These are phyloP conservation scores for Patella depressa DNA, from an alignment of 2,888 invertebrate genomes.

Conservation along the genomic window DNA sequence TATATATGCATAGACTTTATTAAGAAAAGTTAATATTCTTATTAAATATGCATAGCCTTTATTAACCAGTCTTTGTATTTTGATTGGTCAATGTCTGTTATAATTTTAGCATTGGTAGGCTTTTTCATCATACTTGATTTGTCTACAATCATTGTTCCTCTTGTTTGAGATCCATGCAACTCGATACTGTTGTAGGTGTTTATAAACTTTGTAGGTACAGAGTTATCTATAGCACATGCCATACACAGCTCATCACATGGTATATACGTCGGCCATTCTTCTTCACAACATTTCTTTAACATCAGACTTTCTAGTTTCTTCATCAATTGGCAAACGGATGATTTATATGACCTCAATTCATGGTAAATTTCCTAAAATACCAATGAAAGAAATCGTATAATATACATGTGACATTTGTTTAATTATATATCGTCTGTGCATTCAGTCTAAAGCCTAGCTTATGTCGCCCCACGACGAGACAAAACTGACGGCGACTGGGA, in stretches of 20 bases:
- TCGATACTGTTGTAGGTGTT: background rate
- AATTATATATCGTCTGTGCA: background rate
- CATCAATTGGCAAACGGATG: background rate
- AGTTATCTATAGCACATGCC: slow-evolving; percentile 12
- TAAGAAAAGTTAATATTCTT: too few species aligned
- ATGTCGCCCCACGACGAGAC: too few species aligned
- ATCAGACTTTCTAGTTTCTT: background rate
- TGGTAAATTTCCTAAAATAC: slow-evolving; percentile 5
- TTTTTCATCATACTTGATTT: background rate
- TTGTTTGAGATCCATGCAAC: background rate
- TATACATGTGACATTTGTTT: background rate
- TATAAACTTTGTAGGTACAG: background rate
- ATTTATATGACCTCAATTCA: background rate
- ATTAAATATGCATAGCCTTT: background rate
- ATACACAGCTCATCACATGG: slow-evolving; percentile 8
- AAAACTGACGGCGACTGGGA: too few species aligned
- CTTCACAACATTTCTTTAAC: background rate
- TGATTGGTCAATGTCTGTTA: background rate
- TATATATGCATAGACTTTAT: too few species aligned
- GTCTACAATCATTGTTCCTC: slow-evolving; percentile 10
- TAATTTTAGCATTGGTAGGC: background rate
- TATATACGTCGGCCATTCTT: background rate
- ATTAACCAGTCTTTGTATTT: background rate
- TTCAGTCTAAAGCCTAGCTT: too few species aligned
- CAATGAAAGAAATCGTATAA: too few species aligned